Conservation (phyloP, 2,888 invertebrate genomes). For the Trachelus stipa region DNA sequence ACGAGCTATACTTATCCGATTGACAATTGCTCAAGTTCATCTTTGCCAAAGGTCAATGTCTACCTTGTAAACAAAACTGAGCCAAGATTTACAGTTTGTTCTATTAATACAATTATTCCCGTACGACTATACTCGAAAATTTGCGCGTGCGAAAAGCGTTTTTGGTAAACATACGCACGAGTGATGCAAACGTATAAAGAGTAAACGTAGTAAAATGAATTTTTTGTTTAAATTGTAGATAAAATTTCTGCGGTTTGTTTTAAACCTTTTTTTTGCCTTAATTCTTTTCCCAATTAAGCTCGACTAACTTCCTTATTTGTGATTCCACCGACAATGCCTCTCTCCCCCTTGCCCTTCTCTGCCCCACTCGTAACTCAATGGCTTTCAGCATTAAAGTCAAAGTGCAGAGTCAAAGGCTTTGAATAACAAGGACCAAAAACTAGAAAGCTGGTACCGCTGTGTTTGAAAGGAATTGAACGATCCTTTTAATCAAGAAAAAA, state of each 20-base stretch:
- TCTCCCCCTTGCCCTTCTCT: no score
- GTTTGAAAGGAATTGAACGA: not conserved
- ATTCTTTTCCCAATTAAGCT: not conserved
- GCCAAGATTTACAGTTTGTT: not conserved
- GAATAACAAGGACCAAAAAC: not conserved
- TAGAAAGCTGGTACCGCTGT: not conserved
- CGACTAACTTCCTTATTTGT: not conserved
- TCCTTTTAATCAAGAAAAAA: not conserved
- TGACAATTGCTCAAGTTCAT: not conserved
- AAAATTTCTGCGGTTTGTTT: not conserved
- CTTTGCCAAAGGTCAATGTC: slow-evolving; percentile 26
- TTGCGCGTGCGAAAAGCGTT: not conserved
- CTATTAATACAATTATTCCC: not conserved
- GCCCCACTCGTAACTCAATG: not conserved
- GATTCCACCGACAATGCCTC: not conserved
- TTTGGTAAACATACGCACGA: not conserved
- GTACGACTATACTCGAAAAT: not conserved
- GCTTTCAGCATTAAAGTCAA: not conserved
- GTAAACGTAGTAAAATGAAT: not conserved
- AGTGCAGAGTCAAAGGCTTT: not conserved
- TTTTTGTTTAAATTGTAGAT: not conserved
- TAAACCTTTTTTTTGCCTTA: not conserved
- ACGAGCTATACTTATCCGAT: not conserved
- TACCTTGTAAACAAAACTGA: slow-evolving; percentile 31
- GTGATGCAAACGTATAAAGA: not conserved